A percentile compares a stretch with the other conserved stretches of the same genome.
These are phyloP conservation scores for Xylota segnis DNA, from an alignment of 2,888 invertebrate species.

Conservation along the genomic window DNA sequence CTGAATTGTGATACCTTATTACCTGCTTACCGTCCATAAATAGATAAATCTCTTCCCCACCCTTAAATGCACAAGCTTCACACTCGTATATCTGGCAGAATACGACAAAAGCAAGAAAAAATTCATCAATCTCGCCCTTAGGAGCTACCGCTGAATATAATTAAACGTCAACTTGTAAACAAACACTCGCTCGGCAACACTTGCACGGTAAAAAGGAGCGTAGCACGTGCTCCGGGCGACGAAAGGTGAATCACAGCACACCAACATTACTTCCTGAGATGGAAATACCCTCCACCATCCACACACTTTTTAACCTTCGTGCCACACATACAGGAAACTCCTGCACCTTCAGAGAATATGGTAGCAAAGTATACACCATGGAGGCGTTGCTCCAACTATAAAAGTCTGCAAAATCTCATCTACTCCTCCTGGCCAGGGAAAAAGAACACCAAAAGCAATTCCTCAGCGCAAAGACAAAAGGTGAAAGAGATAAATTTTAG, in stretches of 20 bases:
- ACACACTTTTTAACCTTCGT: slow-evolving; percentile 46
- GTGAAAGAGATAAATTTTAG: slow-evolving; percentile 52
- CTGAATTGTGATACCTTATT: too few relatives aligned
- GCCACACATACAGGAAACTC: slow-evolving; percentile 16
- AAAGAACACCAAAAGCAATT: slow-evolving; percentile 15
- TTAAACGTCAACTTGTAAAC: too few relatives aligned
- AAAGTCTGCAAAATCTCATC: slow-evolving; percentile 44
- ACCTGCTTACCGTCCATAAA: too few relatives aligned
- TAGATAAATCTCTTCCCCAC: too few relatives aligned
- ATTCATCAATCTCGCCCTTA: too few relatives aligned
- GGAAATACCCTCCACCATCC: slow-evolving; percentile 32
- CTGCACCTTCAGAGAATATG: slow-evolving; percentile 16
- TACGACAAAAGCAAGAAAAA: too few relatives aligned
- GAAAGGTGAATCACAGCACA: slow-evolving; percentile 26
- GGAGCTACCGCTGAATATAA: background rate
- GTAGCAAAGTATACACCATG: slow-evolving; percentile 33
- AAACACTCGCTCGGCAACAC: slow-evolving; percentile 27
- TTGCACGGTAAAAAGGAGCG: background rate
- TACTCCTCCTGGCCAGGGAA: slow-evolving; percentile 14
- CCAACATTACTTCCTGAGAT: slow-evolving; percentile 13
- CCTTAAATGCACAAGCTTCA: too few relatives aligned
- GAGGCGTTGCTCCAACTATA: slow-evolving; percentile 20
- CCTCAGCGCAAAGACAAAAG: slow-evolving; percentile 20
- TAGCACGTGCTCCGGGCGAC: slow-evolving; percentile 36
- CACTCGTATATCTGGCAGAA: too few relatives aligned